Conservation (phyloP, 2,113 vertebrate genomes). For the Melospiza melodia region DNA sequence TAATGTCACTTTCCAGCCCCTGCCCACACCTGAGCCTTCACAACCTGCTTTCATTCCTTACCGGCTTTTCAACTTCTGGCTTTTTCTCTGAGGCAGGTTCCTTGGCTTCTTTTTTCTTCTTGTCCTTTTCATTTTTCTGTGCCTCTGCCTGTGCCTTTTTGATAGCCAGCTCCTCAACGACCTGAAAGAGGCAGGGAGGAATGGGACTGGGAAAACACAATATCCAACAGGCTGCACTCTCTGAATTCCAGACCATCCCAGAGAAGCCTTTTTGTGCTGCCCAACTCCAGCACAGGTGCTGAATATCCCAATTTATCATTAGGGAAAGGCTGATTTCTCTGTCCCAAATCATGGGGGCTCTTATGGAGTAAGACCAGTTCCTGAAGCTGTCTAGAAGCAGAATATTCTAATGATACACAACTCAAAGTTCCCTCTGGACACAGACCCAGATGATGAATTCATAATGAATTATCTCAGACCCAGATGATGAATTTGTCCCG, state of each 20-base stretch:
- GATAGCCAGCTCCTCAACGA: conserved; percentile 79
- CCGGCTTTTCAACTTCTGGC: conserved; percentile 44
- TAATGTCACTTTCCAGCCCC: not conserved
- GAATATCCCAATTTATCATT: not conserved
- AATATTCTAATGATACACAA: not conserved
- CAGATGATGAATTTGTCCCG: not conserved
- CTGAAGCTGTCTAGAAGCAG: not conserved
- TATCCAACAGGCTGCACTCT: not conserved
- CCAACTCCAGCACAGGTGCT: not conserved
- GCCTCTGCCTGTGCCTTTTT: conserved; percentile 62
- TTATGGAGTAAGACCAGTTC: not conserved
- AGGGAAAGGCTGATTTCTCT: not conserved
- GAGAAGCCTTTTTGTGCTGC: not conserved
- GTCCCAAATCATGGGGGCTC: not conserved
- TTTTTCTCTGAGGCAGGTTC: not conserved
- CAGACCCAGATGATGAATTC: not conserved
- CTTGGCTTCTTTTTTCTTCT: conserved; percentile 1
- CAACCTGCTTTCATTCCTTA: not conserved
- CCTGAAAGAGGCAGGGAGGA: conserved; percentile 62
- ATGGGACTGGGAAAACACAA: not conserved
- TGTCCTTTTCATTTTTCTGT: conserved; percentile 43
- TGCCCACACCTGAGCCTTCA: not conserved
- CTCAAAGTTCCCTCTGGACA: not conserved
- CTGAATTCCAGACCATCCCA: not conserved
- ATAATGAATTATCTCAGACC: not conserved